These are phyloP conservation scores for Danaus melanippus DNA, from an alignment of 1,140 invertebrate species.

Conservation along the genomic window DNA sequence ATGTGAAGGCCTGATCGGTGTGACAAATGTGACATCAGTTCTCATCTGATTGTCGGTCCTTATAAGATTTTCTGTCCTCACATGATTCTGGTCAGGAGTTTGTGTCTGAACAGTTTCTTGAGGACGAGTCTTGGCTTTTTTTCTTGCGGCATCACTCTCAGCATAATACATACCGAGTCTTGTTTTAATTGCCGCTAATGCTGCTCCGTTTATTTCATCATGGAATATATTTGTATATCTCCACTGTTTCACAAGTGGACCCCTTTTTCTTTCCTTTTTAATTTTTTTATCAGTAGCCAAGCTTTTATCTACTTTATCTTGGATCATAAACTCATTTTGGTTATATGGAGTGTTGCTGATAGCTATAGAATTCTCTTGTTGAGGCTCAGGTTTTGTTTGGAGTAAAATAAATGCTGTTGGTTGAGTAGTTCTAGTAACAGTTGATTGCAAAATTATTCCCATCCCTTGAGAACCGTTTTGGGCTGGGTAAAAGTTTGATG, in stretches of 20 bases:
- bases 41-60: too few species aligned
- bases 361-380: conserved; percentile 35
- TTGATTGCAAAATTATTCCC: conserved; percentile 56
- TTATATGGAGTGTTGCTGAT: conserved; percentile 40
- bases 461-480: conserved; percentile 55
- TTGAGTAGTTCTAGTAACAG: conserved; percentile 45
- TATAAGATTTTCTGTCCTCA: conserved; percentile 15
- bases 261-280: conserved; percentile 58
- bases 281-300: conserved; percentile 31
- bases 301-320: conserved; percentile 24
- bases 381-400: conserved; percentile 57
- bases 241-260: conserved; percentile 69
- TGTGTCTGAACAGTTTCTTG: conserved; percentile 46
- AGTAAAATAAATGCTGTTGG: conserved; percentile 58
- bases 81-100: conserved; percentile 34
- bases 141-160: conserved; percentile 63
- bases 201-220: conserved; percentile 69
- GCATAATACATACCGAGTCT: conserved; percentile 68
- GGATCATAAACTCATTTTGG: conserved; percentile 29
- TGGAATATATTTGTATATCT: conserved; percentile 70
- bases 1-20: conserved; percentile 27
- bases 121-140: conserved; percentile 54
- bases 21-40: not conserved
- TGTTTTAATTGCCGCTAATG: conserved; percentile 68
- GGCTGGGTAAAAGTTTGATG: conserved; percentile 58